These are phyloP conservation scores for Brevimyrus niger DNA, from an alignment of 2,113 vertebrate species.

Conservation along the genomic window DNA sequence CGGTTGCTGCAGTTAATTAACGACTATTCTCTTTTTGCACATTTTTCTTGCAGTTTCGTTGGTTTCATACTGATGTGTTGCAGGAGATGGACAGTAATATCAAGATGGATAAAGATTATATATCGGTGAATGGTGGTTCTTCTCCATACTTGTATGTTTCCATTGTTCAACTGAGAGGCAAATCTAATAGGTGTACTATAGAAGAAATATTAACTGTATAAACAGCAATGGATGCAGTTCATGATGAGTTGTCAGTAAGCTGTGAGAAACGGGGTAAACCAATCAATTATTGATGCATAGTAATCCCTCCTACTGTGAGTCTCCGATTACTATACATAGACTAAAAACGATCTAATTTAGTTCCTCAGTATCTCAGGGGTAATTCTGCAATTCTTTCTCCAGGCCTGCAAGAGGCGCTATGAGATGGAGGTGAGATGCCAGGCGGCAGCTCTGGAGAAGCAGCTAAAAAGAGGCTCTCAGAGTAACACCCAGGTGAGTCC, in stretches of 20 bases:
- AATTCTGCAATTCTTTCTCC: conserved; percentile 24
- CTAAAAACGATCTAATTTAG: neutral
- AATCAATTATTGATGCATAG: neutral
- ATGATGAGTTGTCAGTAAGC: neutral
- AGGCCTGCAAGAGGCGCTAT: conserved; percentile 79
- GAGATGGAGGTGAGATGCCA: conserved; percentile 76
- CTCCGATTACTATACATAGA: neutral
- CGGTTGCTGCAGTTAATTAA: neutral
- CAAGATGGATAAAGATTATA: conserved; percentile 77
- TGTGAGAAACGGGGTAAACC: neutral
- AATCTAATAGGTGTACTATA: neutral
- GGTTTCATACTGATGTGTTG: conserved; percentile 74
- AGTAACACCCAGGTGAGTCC: conserved; percentile 53
- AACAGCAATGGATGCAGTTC: neutral
- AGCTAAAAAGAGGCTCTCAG: conserved; percentile 56
- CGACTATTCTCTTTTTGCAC: neutral
- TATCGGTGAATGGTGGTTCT: conserved; percentile 61
- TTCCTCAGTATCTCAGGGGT: neutral
- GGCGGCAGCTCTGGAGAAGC: conserved; percentile 62
- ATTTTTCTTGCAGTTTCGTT: conserved; percentile 65
- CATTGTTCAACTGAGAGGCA: neutral
- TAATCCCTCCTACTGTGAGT: neutral
- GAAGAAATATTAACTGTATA: neutral
- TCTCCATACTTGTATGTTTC: neutral
- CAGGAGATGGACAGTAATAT: conserved; percentile 82